Percentiles rank a stretch among this genome's conserved stretches.
phyloP scores from a whole-genome alignment of 2,888 invertebrate genomes.

The Zootermopsis nevadensis region DNA sequence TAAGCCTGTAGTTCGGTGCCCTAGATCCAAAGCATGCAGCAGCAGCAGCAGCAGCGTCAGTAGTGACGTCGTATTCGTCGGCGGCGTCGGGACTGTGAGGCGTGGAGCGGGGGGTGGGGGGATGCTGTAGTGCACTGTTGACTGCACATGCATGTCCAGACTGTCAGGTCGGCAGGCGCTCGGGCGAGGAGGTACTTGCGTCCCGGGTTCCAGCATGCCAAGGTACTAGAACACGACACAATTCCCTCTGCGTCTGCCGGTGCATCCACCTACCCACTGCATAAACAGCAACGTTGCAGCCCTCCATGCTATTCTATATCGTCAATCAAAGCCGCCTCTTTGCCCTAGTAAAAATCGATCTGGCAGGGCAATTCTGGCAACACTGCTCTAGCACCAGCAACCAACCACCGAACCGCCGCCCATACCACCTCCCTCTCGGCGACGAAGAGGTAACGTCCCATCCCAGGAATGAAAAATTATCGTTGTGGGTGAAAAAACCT shows the following conservation, averaged over 20 bases:
- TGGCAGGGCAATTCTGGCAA: constrained; percentile 45
- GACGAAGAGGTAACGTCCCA: constrained; percentile 45
- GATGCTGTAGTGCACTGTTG: not conserved
- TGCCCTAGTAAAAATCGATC: constrained; percentile 53
- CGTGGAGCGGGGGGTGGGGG: constrained; percentile 1
- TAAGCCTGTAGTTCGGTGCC: constrained; percentile 14
- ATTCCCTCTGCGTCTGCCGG: not conserved
- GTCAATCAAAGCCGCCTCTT: constrained; percentile 28
- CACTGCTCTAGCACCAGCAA: constrained; percentile 42
- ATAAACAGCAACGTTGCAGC: constrained; percentile 15
- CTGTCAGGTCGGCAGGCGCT: not conserved
- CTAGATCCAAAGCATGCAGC: constrained; percentile 31
- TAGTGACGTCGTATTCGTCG: constrained; percentile 37
- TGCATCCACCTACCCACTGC: constrained; percentile 21
- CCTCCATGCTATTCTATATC: constrained; percentile 4
- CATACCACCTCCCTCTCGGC: not conserved
- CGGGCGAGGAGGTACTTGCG: not conserved
- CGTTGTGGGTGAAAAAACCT: constrained; percentile 50
- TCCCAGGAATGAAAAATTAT: constrained; percentile 52
- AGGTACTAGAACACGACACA: not conserved
- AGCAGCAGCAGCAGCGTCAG: constrained; percentile 24
- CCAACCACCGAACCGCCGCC: constrained; percentile 8
- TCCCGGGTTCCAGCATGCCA: not conserved
- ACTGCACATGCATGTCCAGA: constrained; percentile 32
- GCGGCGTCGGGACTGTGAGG: constrained; percentile 39